Evolutionary conservation across 2,888 invertebrate species (phyloP).

Genomic region (Napeogenes inachia): DNA sequence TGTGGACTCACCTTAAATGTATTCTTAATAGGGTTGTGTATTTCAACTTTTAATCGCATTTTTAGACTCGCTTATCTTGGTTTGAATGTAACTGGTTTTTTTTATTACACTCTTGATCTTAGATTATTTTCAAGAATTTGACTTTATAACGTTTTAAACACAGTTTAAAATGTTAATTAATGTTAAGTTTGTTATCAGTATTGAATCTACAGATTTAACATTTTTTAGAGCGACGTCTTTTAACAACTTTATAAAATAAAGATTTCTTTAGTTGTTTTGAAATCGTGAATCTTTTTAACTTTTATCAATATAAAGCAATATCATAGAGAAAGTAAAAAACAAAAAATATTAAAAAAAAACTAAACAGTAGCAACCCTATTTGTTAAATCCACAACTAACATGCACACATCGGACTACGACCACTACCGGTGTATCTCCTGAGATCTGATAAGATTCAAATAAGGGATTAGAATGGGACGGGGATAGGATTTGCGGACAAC

Average conservation of each 20-base stretch:
- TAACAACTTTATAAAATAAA: background rate
- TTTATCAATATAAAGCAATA: too few relatives aligned
- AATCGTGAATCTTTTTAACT: background rate
- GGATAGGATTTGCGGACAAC: constrained; percentile 65
- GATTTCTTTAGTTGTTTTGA: background rate
- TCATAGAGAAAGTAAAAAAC: too few relatives aligned
- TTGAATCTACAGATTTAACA: background rate
- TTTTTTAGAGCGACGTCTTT: background rate
- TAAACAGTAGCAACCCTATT: constrained; percentile 47
- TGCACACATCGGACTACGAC: constrained; percentile 57
- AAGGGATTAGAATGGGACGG: constrained; percentile 75
- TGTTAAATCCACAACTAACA: constrained; percentile 57
- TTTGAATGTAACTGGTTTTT: too few relatives aligned
- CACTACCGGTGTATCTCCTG: constrained; percentile 72
- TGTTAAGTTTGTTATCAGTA: constrained; percentile 1
- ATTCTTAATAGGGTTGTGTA: constrained; percentile 51
- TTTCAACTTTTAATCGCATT: background rate
- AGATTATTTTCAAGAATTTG: background rate
- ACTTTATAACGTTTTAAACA: background rate
- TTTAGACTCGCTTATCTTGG: too few relatives aligned
- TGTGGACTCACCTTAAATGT: constrained; percentile 68
- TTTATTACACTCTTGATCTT: too few relatives aligned
- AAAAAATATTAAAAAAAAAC: background rate
- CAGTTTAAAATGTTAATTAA: constrained; percentile 1
- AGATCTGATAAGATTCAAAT: constrained; percentile 79